These are phyloP conservation scores for Catamblyrhynchus diadema DNA, from an alignment of 2,797 vertebrate species.

Conservation along the genomic window DNA sequence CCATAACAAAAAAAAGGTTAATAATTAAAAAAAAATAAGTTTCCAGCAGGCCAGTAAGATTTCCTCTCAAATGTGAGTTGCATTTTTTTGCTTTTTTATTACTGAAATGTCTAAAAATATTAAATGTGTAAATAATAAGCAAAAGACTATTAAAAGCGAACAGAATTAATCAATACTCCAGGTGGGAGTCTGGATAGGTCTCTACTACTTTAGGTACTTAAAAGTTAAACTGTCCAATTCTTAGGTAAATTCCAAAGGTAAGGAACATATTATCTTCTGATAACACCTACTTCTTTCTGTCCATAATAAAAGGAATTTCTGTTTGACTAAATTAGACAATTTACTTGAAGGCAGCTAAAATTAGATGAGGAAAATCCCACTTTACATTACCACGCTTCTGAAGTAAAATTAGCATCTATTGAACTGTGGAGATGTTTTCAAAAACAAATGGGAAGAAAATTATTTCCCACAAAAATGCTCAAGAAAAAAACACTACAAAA, in stretches of 20 bases:
- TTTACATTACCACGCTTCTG: background rate
- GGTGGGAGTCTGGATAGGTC: background rate
- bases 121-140: background rate
- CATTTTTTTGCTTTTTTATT: background rate
- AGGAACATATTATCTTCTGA: background rate
- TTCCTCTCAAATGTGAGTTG: background rate
- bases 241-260: background rate
- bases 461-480: background rate
- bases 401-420: background rate
- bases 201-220: background rate
- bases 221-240: background rate
- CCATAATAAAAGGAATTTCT: background rate
- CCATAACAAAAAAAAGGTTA: background rate
- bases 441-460: background rate
- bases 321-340: background rate
- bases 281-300: background rate
- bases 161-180: background rate
- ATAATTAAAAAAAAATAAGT: background rate
- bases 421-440: background rate
- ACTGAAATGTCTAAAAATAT: background rate
- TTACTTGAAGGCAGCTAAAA: background rate
- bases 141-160: background rate
- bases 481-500: background rate
- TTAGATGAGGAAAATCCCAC: background rate
- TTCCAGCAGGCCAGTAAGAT: background rate